Conservation (phyloP, 2,888 invertebrate species). For the Diarsia rubi region DNA sequence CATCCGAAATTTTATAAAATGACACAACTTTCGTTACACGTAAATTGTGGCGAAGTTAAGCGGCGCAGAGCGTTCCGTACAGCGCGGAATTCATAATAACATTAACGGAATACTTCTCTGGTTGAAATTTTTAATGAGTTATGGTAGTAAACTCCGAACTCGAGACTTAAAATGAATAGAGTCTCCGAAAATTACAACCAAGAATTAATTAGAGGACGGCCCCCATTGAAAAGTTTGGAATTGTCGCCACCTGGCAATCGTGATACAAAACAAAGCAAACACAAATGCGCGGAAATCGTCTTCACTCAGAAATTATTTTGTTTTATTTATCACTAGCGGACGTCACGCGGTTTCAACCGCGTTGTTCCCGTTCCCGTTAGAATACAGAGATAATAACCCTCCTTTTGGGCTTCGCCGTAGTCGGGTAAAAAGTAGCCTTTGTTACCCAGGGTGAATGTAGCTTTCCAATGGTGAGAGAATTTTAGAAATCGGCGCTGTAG, state of each 20-base stretch:
- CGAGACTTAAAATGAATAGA: conserved; percentile 73
- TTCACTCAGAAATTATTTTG: conserved; percentile 69
- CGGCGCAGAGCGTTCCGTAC: conserved; percentile 57
- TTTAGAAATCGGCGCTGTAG: too few relatives aligned
- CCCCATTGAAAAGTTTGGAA: conserved; percentile 79
- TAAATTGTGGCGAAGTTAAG: conserved; percentile 67
- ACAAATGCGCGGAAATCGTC: conserved; percentile 74
- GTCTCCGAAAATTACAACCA: conserved; percentile 73
- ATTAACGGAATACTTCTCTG: conserved; percentile 70
- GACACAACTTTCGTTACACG: conserved; percentile 67
- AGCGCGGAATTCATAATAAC: conserved; percentile 72
- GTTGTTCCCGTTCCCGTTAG: too few relatives aligned
- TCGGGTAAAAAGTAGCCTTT: too few relatives aligned
- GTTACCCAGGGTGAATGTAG: too few relatives aligned
- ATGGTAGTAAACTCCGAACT: conserved; percentile 65
- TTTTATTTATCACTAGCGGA: conserved; percentile 75
- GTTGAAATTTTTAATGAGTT: conserved; percentile 80
- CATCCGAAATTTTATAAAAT: conserved; percentile 66
- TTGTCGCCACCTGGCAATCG: conserved; percentile 80
- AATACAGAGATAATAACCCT: too few relatives aligned
- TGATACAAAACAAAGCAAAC: conserved; percentile 73
- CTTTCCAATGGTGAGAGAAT: too few relatives aligned
- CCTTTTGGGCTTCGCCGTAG: too few relatives aligned
- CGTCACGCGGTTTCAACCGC: too few relatives aligned
- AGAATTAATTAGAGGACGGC: conserved; percentile 81